Conservation (phyloP, 2,888 invertebrate species). For the Endotricha flammealis region DNA sequence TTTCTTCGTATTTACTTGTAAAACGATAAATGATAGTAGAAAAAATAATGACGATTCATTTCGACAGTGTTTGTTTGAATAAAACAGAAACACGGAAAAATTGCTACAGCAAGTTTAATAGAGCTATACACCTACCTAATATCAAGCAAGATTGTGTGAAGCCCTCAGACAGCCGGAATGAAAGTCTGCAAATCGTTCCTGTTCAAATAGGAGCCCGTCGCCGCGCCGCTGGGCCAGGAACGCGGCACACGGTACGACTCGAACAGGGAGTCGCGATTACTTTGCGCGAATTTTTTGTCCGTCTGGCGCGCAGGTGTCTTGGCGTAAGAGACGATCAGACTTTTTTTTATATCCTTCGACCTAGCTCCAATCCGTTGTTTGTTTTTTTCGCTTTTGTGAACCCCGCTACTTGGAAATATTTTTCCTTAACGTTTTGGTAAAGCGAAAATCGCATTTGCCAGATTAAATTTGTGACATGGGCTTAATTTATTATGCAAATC, state of each 20-base stretch:
- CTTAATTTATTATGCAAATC: slow-evolving; percentile 7
- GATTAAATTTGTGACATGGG: not conserved
- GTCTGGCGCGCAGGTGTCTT: slow-evolving; percentile 67
- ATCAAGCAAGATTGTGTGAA: slow-evolving; percentile 4
- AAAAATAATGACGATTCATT: too few relatives aligned
- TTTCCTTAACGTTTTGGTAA: slow-evolving; percentile 18
- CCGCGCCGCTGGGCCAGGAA: slow-evolving; percentile 9
- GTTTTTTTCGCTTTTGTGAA: slow-evolving; percentile 38
- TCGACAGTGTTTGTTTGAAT: too few relatives aligned
- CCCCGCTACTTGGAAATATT: slow-evolving; percentile 20
- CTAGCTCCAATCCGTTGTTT: slow-evolving; percentile 46
- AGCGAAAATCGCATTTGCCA: not conserved
- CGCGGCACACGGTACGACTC: slow-evolving; percentile 4
- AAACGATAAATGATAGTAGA: too few relatives aligned
- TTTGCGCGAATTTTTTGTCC: slow-evolving; percentile 56
- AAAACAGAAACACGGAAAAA: too few relatives aligned
- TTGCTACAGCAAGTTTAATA: too few relatives aligned
- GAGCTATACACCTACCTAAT: too few relatives aligned
- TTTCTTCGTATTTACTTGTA: too few relatives aligned
- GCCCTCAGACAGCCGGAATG: slow-evolving; percentile 25
- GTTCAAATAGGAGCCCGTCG: slow-evolving; percentile 29
- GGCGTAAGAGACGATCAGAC: slow-evolving; percentile 35
- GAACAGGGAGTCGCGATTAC: slow-evolving; percentile 29
- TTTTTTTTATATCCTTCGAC: slow-evolving; percentile 54
- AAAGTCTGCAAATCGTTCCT: slow-evolving; percentile 42